Base-by-base conservation (phyloP, 2,888 invertebrate genomes). In the Uloborus plumipes region DNA sequence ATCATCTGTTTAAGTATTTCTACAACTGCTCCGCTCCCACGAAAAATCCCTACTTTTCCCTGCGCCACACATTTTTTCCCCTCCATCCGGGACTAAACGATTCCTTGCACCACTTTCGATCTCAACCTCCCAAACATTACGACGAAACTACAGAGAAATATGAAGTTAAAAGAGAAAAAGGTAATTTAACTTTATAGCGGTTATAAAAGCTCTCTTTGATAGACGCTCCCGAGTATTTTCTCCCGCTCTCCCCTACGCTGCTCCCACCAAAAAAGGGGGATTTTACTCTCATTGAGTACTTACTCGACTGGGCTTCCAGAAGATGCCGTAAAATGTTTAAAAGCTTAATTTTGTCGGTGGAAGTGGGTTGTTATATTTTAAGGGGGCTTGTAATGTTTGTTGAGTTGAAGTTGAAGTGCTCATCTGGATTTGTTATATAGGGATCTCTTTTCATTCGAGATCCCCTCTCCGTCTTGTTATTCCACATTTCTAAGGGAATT, bases 171-270 rank as follows among this genome's bases (percentile, higher is more conserved):
- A 58, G 58, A 58, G 69, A 50, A 69, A 67, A 76, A 69, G 76
- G 76, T 76, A 76, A 76, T 76, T 76, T 76, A 76, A 76, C 76
- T 76, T 76, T 76, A 76, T 76, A 69, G 76, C 76, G 76, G 76
- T 76, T 76, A 76, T 76, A 76, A 76, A 76, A 76, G 76, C 76
- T 53, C 69, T 31, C 76, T 59, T 76, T 76, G 76, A 76, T 76
- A 69, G 76, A 76, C 69, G 69, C 62, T 65, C 76, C 66, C 50
- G 73, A 73, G 73, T 73, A 73, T 73, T 64, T 64, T 53, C 11
- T 59, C 50, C 47, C 76, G 20, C 69, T 62, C 69, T 65, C 59
- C 47, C 13, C 26, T 31, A 55, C 47, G 16, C 16, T 61, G 22
- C 31, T 14, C 39, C 65, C 49, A 16, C 39, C n/a, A n/a, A 47